Evolutionary conservation across 2,797 vertebrate genomes (phyloP), one percentile per base, ranked within the genome.

Genomic region (Alcedo quadribrachys): DNA sequence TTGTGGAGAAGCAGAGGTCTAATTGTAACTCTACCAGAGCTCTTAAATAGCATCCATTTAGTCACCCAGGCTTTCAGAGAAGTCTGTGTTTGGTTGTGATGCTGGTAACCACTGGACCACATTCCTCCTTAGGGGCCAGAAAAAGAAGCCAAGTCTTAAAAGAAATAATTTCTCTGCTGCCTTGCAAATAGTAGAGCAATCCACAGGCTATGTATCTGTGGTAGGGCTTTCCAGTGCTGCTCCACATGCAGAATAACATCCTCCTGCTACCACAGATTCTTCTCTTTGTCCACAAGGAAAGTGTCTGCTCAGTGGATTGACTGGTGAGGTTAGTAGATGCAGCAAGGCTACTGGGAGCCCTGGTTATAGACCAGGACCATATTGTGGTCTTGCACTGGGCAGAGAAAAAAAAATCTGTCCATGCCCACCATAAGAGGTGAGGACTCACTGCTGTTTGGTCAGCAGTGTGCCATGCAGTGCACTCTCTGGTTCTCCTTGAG

Each of bases 1-100:
- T 93, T 96, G 92, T 94, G 94, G 95, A 86, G 91, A 90, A 91
- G 90, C 83, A 90, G 83, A 93, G 81, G 87, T 94, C 92, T 93
- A 88, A 80, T 87, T 94, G 86, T 87, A 92, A 54, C 88, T 89
- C 75, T 81, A 68, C 78, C 57, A 94, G 86, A 71, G 61, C 83
- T 86, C 81, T 92, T 93, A 92, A 92, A 92, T 88, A 84, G 87
- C 74, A 92, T 94, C 85, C 51, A 28, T 90, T 92, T 91, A 95
- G 94, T 94, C 87, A 90, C 87, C 87, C 91, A 81, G 87, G 4
- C 75, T 73, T 94, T 77, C 63, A 85, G 92, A 93, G 81, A 74
- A 84, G 58, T 48, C 68, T 93, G 68, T 73, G 37, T 75, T 94
- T 71, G 85, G 85, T 95, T 90, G 86, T 80, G 92, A 65, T 91